Evolutionary conservation across 2,113 vertebrate species (phyloP).

Genomic region (rabbit (Oryctolagus cuniculus)): mOryCun1.1 NC_091450.1:20130501-20131000

Average conservation of each 20-base stretch:
- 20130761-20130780: background rate
- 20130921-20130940: background rate
- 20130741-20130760: background rate
- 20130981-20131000: background rate
- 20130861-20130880: background rate
- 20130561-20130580: background rate
- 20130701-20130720: background rate
- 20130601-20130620: background rate
- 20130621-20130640: background rate
- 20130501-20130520: background rate
- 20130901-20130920: background rate
- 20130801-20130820: slow-evolving; percentile 62
- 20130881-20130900: background rate
- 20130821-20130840: slow-evolving; percentile 66
- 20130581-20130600: background rate
- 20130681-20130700: background rate
- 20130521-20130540: background rate
- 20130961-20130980: background rate
- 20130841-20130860: slow-evolving; percentile 13
- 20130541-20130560: too few species aligned
- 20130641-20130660: background rate
- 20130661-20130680: background rate
- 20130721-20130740: background rate
- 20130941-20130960: background rate
- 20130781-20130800: slow-evolving; percentile 51